Evolutionary conservation across 2,888 invertebrate species (phyloP).

Genomic region (Bombyx huttoni): DNA sequence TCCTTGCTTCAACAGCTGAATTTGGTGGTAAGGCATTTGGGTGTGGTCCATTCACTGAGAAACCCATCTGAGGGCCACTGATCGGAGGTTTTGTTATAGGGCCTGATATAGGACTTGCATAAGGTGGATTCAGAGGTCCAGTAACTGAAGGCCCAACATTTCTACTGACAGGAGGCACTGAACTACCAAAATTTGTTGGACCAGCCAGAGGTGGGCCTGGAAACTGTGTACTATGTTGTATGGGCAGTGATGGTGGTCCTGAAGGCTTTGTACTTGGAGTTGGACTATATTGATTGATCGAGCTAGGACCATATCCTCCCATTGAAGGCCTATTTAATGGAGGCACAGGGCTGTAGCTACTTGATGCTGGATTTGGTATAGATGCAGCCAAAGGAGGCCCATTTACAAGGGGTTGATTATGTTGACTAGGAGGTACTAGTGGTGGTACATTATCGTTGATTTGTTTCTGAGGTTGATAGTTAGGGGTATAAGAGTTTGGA

Average conservation of each 20-base stretch:
- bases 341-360: constrained; percentile 21
- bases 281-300: constrained; percentile 18
- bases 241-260: constrained; percentile 18
- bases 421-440: constrained; percentile 57
- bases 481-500: constrained; percentile 30
- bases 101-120: neutral
- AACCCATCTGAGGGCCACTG: neutral
- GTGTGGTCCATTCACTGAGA: too few species aligned
- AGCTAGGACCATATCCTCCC: constrained; percentile 19
- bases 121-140: neutral
- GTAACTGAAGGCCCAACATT: neutral
- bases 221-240: constrained; percentile 32
- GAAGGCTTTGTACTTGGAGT: constrained; percentile 21
- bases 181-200: constrained; percentile 1
- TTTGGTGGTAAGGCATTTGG: neutral
- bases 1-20: neutral
- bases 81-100: neutral
- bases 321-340: constrained; percentile 18
- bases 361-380: constrained; percentile 17
- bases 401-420: constrained; percentile 42
- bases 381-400: constrained; percentile 31
- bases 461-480: constrained; percentile 32
- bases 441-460: constrained; percentile 62
- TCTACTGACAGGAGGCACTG: constrained; percentile 9
- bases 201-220: constrained; percentile 13